Percentiles rank a stretch among this genome's conserved stretches.
Conservation (phyloP, 2,113 vertebrate species). For the Neodon shergylaensis region DNA sequence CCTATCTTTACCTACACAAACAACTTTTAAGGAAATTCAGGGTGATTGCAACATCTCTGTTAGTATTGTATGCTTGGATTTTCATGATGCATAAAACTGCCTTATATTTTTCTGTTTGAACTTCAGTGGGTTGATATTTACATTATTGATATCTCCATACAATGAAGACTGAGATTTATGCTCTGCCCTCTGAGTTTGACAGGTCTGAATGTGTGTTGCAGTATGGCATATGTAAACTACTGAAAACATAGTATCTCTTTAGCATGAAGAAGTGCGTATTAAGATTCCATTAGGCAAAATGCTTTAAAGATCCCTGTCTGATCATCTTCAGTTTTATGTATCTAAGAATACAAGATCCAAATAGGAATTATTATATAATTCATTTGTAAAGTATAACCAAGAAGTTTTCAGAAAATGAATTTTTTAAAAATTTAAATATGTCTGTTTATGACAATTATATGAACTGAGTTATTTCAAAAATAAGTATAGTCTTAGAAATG, state of each 20-base stretch:
- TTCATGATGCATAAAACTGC: slow-evolving; percentile 1
- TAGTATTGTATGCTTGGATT: background rate
- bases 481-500: background rate
- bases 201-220: background rate
- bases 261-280: background rate
- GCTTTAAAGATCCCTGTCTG: background rate
- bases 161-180: background rate
- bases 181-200: background rate
- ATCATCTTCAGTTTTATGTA: background rate
- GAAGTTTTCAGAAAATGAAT: background rate
- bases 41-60: background rate
- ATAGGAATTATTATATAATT: background rate
- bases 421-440: background rate
- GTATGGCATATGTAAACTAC: background rate
- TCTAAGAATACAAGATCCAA: background rate
- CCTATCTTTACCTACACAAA: background rate
- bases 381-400: background rate
- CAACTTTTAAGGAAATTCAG: background rate
- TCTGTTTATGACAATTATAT: background rate
- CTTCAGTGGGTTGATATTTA: background rate
- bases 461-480: background rate
- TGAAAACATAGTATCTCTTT: background rate
- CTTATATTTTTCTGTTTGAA: background rate
- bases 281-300: background rate
- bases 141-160: background rate